Evolutionary conservation across 2,113 vertebrate species (phyloP).

Genomic region (Phaethornis superciliosus): DNA sequence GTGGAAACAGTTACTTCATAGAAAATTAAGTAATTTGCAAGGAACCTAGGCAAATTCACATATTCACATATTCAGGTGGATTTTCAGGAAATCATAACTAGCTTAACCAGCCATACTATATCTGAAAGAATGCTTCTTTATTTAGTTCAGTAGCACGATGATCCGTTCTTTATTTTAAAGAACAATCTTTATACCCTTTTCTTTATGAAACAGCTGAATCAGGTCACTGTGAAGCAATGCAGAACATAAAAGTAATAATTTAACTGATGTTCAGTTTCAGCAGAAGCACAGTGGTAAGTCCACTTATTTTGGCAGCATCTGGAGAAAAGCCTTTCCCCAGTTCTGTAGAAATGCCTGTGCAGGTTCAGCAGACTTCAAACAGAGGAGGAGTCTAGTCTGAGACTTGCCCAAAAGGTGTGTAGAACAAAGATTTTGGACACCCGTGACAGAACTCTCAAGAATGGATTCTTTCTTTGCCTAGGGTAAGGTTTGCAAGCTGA

Average conservation of each 20-base stretch:
- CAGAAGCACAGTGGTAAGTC: rapidly evolving
- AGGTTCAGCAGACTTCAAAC: neutral
- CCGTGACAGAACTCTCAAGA: neutral
- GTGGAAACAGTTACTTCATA: neutral
- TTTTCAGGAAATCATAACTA: neutral
- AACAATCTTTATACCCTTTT: neutral
- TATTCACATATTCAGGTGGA: neutral
- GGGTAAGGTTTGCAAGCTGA: neutral
- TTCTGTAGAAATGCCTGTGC: neutral
- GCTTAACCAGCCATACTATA: neutral
- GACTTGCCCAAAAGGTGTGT: neutral
- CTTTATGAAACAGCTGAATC: neutral
- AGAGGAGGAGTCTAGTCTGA: neutral
- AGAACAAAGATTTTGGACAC: neutral
- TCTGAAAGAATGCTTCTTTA: neutral
- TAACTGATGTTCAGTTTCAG: neutral
- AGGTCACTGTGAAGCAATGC: neutral
- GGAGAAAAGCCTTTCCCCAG: neutral
- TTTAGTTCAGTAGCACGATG: neutral
- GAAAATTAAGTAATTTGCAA: neutral
- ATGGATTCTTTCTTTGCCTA: neutral
- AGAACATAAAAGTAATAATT: neutral
- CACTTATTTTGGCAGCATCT: neutral
- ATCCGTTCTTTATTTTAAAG: neutral
- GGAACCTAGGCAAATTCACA: neutral